Evolutionary conservation across 35 echinoderm and acorn worm genomes (phyloP).

Genomic region (Ophioderma brevispina): DNA sequence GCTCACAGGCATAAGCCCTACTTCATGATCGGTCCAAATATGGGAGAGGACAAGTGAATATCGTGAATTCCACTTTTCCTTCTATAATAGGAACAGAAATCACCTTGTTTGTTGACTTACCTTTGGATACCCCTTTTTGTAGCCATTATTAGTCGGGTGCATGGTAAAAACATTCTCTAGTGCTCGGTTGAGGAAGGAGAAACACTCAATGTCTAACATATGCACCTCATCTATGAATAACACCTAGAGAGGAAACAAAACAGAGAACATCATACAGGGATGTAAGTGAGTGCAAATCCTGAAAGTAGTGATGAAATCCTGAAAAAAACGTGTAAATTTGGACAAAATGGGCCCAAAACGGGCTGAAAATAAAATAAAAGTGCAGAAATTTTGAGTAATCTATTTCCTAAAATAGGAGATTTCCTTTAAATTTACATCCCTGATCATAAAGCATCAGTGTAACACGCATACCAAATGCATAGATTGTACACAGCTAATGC

Average conservation of each 20-base stretch:
- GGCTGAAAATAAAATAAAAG: too few species aligned
- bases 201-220: conserved; percentile 99
- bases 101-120: conserved; percentile 27
- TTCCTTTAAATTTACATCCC: neutral
- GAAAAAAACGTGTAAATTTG: too few species aligned
- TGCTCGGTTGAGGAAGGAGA: conserved; percentile 88
- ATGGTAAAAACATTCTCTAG: conserved; percentile 97
- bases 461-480: too few species aligned
- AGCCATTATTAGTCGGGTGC: conserved; percentile 95
- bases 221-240: conserved; percentile 97
- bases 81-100: too few species aligned
- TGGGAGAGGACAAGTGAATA: too few species aligned
- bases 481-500: too few species aligned
- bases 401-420: neutral
- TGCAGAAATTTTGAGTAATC: too few species aligned
- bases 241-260: conserved; percentile 54
- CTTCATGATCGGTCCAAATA: too few species aligned
- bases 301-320: too few species aligned
- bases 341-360: too few species aligned
- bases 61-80: too few species aligned
- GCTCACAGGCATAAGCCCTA: too few species aligned
- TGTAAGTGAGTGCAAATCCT: neutral
- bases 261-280: neutral
- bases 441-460: neutral
- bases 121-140: conserved; percentile 98